Evolutionary conservation across 2,888 invertebrate genomes (phyloP).

Genomic region (Ophioninae sp.): DNA sequence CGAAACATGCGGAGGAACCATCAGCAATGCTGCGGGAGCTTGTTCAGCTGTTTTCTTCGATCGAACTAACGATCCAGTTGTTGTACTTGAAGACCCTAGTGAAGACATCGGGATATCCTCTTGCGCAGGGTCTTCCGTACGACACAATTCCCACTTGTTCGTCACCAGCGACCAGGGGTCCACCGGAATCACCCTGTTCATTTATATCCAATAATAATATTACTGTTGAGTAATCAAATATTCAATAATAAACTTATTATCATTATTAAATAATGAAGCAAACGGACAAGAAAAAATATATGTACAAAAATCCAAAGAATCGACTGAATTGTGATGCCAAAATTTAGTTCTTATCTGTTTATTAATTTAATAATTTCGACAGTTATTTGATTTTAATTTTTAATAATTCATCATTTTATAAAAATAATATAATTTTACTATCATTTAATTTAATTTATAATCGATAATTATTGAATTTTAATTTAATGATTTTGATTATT

Average conservation of each 20-base stretch:
- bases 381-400: too few species aligned
- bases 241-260: too few species aligned
- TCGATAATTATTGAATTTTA: too few species aligned
- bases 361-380: too few species aligned
- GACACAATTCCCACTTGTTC: conserved; percentile 72
- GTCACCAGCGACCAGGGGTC: conserved; percentile 68
- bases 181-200: conserved; percentile 69
- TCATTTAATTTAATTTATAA: too few species aligned
- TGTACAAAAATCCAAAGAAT: background rate
- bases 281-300: background rate
- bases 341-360: background rate
- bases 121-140: conserved; percentile 68
- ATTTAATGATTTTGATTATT: too few species aligned
- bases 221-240: too few species aligned
- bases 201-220: background rate
- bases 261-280: background rate
- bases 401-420: too few species aligned
- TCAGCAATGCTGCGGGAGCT: background rate
- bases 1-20: background rate
- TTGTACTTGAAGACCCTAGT: conserved; percentile 65
- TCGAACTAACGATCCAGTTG: conserved; percentile 63
- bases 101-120: conserved; percentile 68
- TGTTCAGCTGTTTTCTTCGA: conserved; percentile 21
- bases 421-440: too few species aligned
- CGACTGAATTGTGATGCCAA: background rate